Base-by-base conservation (phyloP, 2,888 invertebrate genomes). In the Colletes collaris region DNA sequence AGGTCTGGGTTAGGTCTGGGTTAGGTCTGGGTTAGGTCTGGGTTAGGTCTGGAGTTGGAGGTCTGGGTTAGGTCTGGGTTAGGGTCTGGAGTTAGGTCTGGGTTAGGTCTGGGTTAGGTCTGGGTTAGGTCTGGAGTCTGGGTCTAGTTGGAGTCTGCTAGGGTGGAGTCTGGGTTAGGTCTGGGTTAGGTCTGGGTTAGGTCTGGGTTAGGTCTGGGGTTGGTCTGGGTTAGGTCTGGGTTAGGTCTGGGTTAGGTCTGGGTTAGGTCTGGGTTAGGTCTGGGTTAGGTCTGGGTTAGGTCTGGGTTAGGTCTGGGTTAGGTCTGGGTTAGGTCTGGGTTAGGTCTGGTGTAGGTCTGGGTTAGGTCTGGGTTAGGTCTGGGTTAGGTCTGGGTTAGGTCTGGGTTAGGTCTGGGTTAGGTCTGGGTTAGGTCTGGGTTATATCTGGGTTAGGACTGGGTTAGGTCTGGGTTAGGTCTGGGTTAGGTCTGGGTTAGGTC, bases 31-130 rank as follows among this genome's bases (percentile, higher is more conserved):
- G n/a, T n/a, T n/a, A n/a, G n/a, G n/a, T n/a, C n/a, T n/a, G n/a
- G n/a, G n/a, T n/a, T 49, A 49, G 49, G 49, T 49, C 49, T 49
- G 49, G 49, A n/a, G 49, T 49, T 49, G n/a, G n/a, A 49, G 49
- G 49, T 49, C 49, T 49, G 49, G 49, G 49, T 49, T 49, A 49
- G 49, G 49, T 49, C 49, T 49, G 49, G 49, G 49, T 49, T 49
- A 49, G n/a, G 49, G 49, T 49, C 49, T 49, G 49, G 49, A n/a
- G 49, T 49, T 49, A 49, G 49, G 49, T 49, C 49, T 49, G 49
- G 49, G 49, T 49, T 49, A 49, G 49, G 49, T 49, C 49, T 49
- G 49, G 49, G 49, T 49, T 49, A 49, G 49, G 49, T 49, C 49
- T 49, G 49, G 49, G 49, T 49, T 49, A 49, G 49, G 49, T 49